Percentiles rank a stretch among this genome's conserved stretches.
Evolutionary conservation across 2,113 vertebrate species (phyloP).

Genomic region (Leuciscus idus): DNA sequence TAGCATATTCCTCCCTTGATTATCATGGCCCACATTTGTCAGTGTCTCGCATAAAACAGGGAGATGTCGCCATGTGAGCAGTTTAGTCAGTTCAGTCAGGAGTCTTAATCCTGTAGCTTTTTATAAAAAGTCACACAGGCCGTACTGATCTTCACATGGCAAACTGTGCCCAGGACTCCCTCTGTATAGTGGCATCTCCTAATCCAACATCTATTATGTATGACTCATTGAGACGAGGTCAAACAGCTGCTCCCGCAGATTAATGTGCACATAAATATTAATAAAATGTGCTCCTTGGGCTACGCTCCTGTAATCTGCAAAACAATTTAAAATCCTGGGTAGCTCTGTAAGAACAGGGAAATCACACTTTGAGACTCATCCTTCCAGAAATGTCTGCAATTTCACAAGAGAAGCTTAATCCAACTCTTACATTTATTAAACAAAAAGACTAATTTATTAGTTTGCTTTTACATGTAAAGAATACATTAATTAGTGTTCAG

Average conservation of each 20-base stretch:
- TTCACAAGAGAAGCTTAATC: constrained; percentile 41
- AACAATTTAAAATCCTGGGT: constrained; percentile 59
- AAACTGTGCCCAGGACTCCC: constrained; percentile 40
- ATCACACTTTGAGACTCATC: constrained; percentile 51
- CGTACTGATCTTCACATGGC: constrained; percentile 36
- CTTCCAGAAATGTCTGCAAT: constrained; percentile 48
- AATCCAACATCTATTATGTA: constrained; percentile 62
- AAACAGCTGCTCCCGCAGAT: constrained; percentile 64
- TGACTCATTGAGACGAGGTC: constrained; percentile 65
- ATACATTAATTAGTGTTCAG: neutral
- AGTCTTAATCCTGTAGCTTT: constrained; percentile 52
- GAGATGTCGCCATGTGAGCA: constrained; percentile 36
- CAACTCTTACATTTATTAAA: constrained; percentile 41
- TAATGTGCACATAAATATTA: constrained; percentile 66
- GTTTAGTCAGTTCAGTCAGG: constrained; percentile 41
- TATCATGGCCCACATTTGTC: neutral
- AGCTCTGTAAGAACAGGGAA: constrained; percentile 44
- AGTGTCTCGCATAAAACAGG: constrained; percentile 46
- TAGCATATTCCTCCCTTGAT: neutral
- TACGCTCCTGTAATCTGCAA: constrained; percentile 63
- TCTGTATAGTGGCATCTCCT: constrained; percentile 53
- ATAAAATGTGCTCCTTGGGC: constrained; percentile 59
- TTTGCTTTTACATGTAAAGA: neutral
- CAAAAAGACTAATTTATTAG: constrained; percentile 12
- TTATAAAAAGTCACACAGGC: constrained; percentile 48